A percentile compares a stretch with the other conserved stretches of the same genome.
phyloP scores from a whole-genome alignment of 2,888 invertebrate genomes.

The Volucella bombylans region DNA sequence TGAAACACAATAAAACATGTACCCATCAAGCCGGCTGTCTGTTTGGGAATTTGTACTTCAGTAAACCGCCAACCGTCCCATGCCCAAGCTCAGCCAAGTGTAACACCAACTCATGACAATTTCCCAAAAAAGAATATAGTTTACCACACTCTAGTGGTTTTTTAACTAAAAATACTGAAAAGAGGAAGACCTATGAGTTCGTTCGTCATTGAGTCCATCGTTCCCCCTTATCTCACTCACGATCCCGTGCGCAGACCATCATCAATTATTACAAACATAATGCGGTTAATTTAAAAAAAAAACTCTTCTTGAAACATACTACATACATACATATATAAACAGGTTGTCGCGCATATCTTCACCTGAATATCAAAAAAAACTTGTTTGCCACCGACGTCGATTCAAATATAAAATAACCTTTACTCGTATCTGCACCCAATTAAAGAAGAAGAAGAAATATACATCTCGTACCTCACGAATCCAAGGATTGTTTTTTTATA shows the following conservation, averaged over 20 bases:
- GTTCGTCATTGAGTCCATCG: slow-evolving; percentile 33
- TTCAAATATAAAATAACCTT: slow-evolving; percentile 28
- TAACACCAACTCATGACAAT: slow-evolving; percentile 59
- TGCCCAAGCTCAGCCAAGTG: slow-evolving; percentile 52
- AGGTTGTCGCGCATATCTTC: slow-evolving; percentile 53
- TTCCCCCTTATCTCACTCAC: slow-evolving; percentile 46
- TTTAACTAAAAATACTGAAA: slow-evolving; percentile 25
- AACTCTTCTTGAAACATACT: neutral
- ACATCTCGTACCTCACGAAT: neutral
- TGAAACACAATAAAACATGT: slow-evolving; percentile 21
- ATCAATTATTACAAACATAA: slow-evolving; percentile 68
- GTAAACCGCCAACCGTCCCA: slow-evolving; percentile 22
- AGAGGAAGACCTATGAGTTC: slow-evolving; percentile 57
- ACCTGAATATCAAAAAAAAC: slow-evolving; percentile 41
- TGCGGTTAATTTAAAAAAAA: slow-evolving; percentile 46
- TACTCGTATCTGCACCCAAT: slow-evolving; percentile 37
- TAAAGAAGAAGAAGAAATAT: slow-evolving; percentile 22
- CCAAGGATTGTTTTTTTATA: slow-evolving; percentile 17
- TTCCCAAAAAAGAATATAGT: slow-evolving; percentile 46
- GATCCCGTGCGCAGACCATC: slow-evolving; percentile 55
- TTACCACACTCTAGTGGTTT: slow-evolving; percentile 69
- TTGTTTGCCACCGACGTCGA: slow-evolving; percentile 52
- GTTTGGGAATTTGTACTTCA: slow-evolving; percentile 27
- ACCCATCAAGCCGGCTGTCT: slow-evolving; percentile 4
- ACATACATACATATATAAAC: slow-evolving; percentile 45